phyloP scores from a whole-genome alignment of 2,113 vertebrate species.

The Riparia riparia region DNA sequence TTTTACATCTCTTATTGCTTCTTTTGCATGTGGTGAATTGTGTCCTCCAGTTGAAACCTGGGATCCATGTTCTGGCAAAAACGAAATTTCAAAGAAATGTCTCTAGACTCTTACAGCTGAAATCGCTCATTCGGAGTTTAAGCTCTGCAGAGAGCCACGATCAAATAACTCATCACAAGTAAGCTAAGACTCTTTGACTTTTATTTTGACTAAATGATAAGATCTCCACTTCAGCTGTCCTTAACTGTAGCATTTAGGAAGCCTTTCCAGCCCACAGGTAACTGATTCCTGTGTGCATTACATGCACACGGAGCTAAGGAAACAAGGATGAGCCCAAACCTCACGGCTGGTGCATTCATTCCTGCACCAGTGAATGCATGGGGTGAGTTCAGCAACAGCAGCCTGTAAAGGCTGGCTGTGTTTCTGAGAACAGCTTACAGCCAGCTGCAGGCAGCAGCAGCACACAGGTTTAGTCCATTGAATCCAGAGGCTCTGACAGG shows the following conservation, averaged over 20 bases:
- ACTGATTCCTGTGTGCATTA: not conserved
- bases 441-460: not conserved
- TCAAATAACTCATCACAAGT: not conserved
- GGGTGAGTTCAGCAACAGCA: not conserved
- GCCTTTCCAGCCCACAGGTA: not conserved
- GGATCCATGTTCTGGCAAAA: not conserved
- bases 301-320: not conserved
- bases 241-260: not conserved
- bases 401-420: not conserved
- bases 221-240: not conserved
- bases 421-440: not conserved
- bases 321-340: not conserved
- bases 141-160: not conserved
- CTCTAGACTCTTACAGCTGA: not conserved
- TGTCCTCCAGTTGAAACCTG: not conserved
- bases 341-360: not conserved
- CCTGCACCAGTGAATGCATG: not conserved
- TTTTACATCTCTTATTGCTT: not conserved
- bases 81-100: not conserved
- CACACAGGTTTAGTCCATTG: not conserved
- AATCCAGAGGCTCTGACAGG: not conserved
- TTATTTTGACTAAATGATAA: not conserved
- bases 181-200: not conserved
- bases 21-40: not conserved
- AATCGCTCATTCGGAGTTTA: not conserved